These are phyloP conservation scores for Drosophila peninsularis DNA, from an alignment of 2,888 invertebrate genomes.

Conservation along the genomic window DNA sequence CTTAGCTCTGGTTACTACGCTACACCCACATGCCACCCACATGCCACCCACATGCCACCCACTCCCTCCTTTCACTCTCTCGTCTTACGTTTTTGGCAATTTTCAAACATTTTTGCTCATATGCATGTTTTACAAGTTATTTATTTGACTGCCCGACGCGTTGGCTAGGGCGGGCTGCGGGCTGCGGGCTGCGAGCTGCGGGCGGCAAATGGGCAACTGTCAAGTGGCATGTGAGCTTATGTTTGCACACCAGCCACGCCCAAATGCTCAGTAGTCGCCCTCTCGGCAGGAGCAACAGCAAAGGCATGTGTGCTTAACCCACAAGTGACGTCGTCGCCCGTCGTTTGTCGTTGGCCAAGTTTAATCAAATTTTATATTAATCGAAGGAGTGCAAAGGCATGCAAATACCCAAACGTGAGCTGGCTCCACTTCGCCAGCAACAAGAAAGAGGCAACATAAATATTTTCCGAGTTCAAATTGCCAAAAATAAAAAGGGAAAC, in stretches of 20 bases:
- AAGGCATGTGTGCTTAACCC: slow-evolving; percentile 77
- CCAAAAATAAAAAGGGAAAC: slow-evolving; percentile 34
- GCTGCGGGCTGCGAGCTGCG: slow-evolving; percentile 8
- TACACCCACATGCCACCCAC: slow-evolving; percentile 36
- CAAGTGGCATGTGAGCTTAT: slow-evolving; percentile 56
- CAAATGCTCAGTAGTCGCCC: slow-evolving; percentile 38
- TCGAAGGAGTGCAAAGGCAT: slow-evolving; percentile 79
- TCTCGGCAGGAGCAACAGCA: slow-evolving; percentile 5
- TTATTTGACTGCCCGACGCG: slow-evolving; percentile 72
- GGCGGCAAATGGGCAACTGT: slow-evolving; percentile 23
- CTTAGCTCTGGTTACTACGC: slow-evolving; percentile 63
- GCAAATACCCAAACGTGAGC: slow-evolving; percentile 72
- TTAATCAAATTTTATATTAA: slow-evolving; percentile 79
- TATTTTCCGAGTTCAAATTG: slow-evolving; percentile 59
- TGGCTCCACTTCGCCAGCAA: slow-evolving; percentile 23
- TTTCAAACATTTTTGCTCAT: slow-evolving; percentile 81
- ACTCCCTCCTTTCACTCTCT: background rate
- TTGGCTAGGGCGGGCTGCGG: slow-evolving; percentile 9
- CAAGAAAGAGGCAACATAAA: slow-evolving; percentile 45
- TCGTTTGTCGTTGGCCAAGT: slow-evolving; percentile 69
- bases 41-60: slow-evolving; percentile 17
- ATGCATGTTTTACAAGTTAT: slow-evolving; percentile 81
- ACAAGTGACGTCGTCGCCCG: slow-evolving; percentile 51
- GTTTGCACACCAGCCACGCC: slow-evolving; percentile 63
- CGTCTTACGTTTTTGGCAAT: slow-evolving; percentile 58